Evolutionary conservation across 2,797 vertebrate genomes (phyloP).

Genomic region (Acipenser ruthenus): DNA sequence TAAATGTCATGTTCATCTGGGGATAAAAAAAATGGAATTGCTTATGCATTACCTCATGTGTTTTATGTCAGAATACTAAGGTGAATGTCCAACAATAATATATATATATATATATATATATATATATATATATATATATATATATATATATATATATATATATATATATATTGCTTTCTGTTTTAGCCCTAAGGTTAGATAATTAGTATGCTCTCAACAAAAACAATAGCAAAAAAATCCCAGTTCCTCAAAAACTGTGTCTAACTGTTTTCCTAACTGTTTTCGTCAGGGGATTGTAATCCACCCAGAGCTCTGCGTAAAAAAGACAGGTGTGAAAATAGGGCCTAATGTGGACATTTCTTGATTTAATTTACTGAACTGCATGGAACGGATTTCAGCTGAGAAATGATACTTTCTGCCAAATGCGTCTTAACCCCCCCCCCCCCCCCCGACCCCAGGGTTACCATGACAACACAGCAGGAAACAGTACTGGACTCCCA

Average conservation of each 20-base stretch:
- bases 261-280: no score
- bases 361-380: not conserved
- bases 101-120: no score
- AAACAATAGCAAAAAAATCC: no score
- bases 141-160: no score
- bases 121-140: no score
- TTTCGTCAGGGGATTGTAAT: no score
- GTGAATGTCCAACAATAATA: no score
- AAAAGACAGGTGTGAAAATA: not conserved
- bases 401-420: slow-evolving; percentile 7
- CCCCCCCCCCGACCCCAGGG: not conserved
- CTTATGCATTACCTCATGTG: slow-evolving; percentile 32
- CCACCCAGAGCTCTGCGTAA: no score
- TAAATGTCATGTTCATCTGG: slow-evolving; percentile 33
- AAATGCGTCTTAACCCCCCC: not conserved
- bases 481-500: not conserved
- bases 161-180: no score
- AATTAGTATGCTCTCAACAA: no score
- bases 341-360: not conserved
- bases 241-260: no score
- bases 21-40: slow-evolving; percentile 12
- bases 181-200: no score
- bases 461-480: slow-evolving; percentile 1
- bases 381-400: not conserved
- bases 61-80: slow-evolving; percentile 31